phyloP scores from a whole-genome alignment of 2,888 invertebrate species.

The Spilosoma lubricipeda region DNA sequence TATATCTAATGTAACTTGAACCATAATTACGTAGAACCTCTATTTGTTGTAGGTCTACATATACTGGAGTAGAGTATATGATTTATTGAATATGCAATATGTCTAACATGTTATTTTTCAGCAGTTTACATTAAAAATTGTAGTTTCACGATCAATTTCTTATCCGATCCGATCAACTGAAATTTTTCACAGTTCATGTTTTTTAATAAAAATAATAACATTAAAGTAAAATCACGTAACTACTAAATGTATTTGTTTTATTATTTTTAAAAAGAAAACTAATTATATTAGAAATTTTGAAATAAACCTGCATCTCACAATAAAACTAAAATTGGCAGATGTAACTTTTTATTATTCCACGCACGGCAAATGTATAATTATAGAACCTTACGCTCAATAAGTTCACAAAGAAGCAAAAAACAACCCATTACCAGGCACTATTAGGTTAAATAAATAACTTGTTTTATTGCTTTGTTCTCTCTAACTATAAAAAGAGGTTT shows the following conservation, averaged over 20 bases:
- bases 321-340: constrained; percentile 9
- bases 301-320: neutral
- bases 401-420: constrained; percentile 13
- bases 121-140: too few relatives aligned
- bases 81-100: too few relatives aligned
- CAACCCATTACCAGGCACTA: constrained; percentile 20
- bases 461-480: neutral
- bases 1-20: neutral
- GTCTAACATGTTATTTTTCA: too few relatives aligned
- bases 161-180: neutral
- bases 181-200: too few relatives aligned
- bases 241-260: too few relatives aligned
- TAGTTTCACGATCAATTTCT: neutral
- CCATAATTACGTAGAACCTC: neutral
- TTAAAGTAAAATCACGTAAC: too few relatives aligned
- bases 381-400: constrained; percentile 10
- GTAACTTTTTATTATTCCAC: constrained; percentile 22
- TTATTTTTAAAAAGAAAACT: neutral
- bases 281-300: neutral
- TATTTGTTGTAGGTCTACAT: neutral
- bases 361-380: constrained; percentile 14
- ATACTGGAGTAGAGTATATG: neutral
- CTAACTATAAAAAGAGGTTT: neutral
- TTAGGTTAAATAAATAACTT: constrained; percentile 43
- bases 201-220: too few relatives aligned